phyloP scores from a whole-genome alignment of 2,797 vertebrate genomes.

The Aldrovandia affinis region DNA sequence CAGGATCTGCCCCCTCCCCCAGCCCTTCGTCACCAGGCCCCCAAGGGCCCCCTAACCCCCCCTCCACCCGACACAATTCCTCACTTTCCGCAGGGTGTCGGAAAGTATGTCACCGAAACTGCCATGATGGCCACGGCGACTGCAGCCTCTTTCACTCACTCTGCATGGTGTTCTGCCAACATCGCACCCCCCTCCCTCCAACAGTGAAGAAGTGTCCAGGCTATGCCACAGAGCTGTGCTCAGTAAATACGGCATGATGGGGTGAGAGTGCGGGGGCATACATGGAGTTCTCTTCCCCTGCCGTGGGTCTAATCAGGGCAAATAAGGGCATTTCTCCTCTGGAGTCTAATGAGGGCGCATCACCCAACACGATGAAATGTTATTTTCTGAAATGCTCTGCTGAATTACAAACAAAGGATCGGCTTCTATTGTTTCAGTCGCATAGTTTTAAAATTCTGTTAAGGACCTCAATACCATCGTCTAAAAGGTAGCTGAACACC shows the following conservation, averaged over 20 bases:
- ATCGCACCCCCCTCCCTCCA: background rate
- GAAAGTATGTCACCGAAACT: conserved; percentile 15
- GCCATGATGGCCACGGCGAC: background rate
- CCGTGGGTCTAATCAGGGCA: background rate
- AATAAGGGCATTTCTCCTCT: background rate
- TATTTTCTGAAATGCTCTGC: background rate
- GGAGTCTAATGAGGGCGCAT: background rate
- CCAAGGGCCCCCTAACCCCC: conserved; percentile 28
- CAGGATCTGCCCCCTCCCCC: conserved; percentile 41
- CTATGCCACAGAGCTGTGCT: background rate
- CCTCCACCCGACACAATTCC: background rate
- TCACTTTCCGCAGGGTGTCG: background rate
- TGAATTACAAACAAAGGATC: background rate
- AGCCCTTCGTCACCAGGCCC: conserved; percentile 57
- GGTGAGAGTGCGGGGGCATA: background rate
- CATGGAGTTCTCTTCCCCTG: background rate
- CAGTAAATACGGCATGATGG: conserved; percentile 5
- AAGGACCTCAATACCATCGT: background rate
- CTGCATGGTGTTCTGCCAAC: background rate
- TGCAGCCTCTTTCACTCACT: background rate
- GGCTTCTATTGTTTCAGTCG: background rate
- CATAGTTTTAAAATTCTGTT: background rate
- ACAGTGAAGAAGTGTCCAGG: background rate
- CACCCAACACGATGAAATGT: background rate
- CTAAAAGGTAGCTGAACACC: background rate